Base-by-base conservation (phyloP, 1,140 invertebrate species). In the Ptiloglossa arizonensis region DNA sequence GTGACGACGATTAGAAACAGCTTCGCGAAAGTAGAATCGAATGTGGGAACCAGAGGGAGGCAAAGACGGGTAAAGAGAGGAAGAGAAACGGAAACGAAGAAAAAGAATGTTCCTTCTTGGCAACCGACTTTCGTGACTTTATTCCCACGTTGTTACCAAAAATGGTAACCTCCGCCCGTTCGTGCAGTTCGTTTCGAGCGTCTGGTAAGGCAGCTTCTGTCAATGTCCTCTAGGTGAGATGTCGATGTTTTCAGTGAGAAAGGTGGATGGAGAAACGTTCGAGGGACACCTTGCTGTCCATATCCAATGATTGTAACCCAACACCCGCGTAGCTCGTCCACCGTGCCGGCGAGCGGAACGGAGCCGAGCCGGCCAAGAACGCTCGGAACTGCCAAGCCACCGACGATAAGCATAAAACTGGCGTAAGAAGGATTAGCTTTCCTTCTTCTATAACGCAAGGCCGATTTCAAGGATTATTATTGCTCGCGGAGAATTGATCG, bases 261-360 rank as follows among this genome's bases (percentile, higher is more conserved):
- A 46, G 54, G 66, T 59, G 19, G 24, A 62, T 52, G 46, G 52
- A 44, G 24, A 46, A 67, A 67, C 6, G 46, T 13, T n/a, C 11
- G 32, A n/a, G 19, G 19, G 27, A 69, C 52, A 79, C 32, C 74
- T 73, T 17, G 56, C 48, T 69, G 38, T 54, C 62, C 82, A 77
- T 85, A 85, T 76, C 64, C 38, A 76, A 85, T 81, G 64, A 78
- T 85, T 84, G 83, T 85, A 85, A 85, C 82, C 82, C 73, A 84
- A 85, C 57, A 85, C 83, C 73, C 67, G 73, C 66, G 60, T 22
- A 13, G 41, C 38, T 54, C 46, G 64, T 54, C 27, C 19, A 19
- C 24, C n/a, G 59, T 46, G 24, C 63, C 48, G 50, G 35, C 50
- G 59, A 79, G 46, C 56, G 62, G 29, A 83, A 84, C 71, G 69